Conservation (phyloP, 2,797 vertebrate genomes). For the Mus caroli region DNA sequence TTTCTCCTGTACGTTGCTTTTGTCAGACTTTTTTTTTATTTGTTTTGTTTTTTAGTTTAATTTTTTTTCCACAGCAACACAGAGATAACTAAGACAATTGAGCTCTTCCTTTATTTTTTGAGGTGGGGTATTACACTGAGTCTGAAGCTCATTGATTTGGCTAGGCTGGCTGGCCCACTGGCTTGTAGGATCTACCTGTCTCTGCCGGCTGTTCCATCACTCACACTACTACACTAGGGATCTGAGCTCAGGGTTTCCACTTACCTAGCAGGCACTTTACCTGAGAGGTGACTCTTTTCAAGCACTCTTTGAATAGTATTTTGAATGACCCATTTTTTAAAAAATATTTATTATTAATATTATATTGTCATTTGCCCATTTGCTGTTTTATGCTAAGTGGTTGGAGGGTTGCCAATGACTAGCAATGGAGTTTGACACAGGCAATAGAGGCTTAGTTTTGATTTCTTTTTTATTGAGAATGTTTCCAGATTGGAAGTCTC, state of each 20-base stretch:
- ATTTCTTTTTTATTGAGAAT: conserved; percentile 10
- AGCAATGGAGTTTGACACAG: background rate
- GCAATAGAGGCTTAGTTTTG: background rate
- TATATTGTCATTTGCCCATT: background rate
- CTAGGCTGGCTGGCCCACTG: no score
- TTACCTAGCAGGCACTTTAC: background rate
- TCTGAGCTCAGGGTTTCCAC: background rate
- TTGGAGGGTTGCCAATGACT: conserved; percentile 9
- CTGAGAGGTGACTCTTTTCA: background rate
- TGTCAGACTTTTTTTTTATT: background rate
- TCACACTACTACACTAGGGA: background rate
- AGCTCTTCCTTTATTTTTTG: background rate
- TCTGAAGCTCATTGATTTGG: background rate
- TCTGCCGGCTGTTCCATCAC: no score
- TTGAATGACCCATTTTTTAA: background rate
- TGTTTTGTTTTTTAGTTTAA: no score
- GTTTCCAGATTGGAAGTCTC: background rate
- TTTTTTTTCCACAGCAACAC: background rate
- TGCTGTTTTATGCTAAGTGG: conserved; percentile 30
- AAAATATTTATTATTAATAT: background rate
- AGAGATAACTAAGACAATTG: background rate
- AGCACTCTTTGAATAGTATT: background rate
- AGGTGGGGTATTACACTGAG: background rate
- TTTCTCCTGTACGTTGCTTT: background rate
- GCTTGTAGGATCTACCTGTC: background rate